Conservation (phyloP, 1,140 invertebrate species). For the Pogonomyrmex barbatus region DNA sequence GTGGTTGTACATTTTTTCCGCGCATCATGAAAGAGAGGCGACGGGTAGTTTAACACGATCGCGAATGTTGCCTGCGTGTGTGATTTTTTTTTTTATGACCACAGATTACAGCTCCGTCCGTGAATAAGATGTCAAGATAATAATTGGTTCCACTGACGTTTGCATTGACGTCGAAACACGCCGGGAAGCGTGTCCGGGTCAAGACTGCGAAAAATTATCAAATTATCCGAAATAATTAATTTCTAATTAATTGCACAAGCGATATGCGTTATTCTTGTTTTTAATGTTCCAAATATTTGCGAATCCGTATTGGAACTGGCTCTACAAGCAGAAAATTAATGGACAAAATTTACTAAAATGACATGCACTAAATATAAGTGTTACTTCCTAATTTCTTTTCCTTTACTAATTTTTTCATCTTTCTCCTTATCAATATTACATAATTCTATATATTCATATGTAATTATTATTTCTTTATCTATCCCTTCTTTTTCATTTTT, state of each 20-base stretch:
- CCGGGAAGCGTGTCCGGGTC: neutral
- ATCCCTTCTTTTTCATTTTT: neutral
- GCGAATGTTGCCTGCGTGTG: neutral
- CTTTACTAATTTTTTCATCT: neutral
- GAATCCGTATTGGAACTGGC: neutral
- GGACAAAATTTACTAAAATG: neutral
- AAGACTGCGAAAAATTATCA: neutral
- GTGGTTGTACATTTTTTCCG: constrained; percentile 29
- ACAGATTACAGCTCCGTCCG: neutral
- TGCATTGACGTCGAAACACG: neutral
- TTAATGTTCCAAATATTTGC: neutral
- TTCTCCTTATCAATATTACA: neutral
- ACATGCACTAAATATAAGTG: neutral
- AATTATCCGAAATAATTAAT: neutral
- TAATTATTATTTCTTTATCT: neutral
- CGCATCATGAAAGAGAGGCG: neutral
- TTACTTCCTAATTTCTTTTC: neutral
- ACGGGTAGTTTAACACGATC: neutral
- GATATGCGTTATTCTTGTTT: neutral
- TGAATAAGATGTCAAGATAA: constrained; percentile 8
- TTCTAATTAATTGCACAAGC: neutral
- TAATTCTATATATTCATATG: neutral
- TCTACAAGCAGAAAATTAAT: neutral
- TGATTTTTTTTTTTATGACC: constrained; percentile 22
- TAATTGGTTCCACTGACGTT: neutral